Evolutionary conservation across 2,113 vertebrate genomes (phyloP), one percentile per base, ranked within the genome.

Genomic region (Ctenodactylus gundi): DNA sequence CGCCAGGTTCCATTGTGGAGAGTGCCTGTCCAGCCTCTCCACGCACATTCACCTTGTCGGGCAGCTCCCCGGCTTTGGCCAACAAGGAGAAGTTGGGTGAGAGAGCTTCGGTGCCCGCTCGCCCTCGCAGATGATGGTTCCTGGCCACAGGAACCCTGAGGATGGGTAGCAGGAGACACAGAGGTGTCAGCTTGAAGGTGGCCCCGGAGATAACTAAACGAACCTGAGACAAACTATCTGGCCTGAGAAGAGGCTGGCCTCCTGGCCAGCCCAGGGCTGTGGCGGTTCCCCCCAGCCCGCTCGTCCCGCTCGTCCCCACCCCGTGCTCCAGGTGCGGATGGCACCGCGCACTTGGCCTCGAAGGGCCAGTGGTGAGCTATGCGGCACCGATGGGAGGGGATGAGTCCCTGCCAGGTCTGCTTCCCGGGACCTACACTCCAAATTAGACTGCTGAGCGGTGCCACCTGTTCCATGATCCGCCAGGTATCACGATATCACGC

Each of bases 391-490:
- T 15, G 36, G 51, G 34, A 88, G 2, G 20, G 31, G 12, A 78
- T 75, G 55, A 25, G 80, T 17, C 57, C 34, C 75, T 80, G 68
- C 49, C 51, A 21, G 39, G 83, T 49, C 84, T n/a, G 53, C 44
- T 4, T 84, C 46, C 67, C 3, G 3, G 34, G 34, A 4, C 34
- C 68, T 86, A 1, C 0, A 29, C 41, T 96, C 58, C 89, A 46
- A 91, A 91, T 94, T 60, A 55, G 77, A 88, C 58, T n/a, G 80
- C 60, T 78, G 72, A 88, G 39, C 55, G 6, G 84, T 80, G 83
- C 76, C 46, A 93, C 94, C 93, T 96, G 81, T 88, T 81, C 77
- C 6, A 31, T 27, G 39, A 25, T 93, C 90, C 13, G 1, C 87
- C 67, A 49, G 44, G 27, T 57, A 75, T 76, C 51, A 49, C 51